Percentiles rank a stretch among this genome's conserved stretches.
These are phyloP conservation scores for Terrapene triunguis DNA, from an alignment of 2,113 vertebrate genomes.

Conservation along the genomic window DNA sequence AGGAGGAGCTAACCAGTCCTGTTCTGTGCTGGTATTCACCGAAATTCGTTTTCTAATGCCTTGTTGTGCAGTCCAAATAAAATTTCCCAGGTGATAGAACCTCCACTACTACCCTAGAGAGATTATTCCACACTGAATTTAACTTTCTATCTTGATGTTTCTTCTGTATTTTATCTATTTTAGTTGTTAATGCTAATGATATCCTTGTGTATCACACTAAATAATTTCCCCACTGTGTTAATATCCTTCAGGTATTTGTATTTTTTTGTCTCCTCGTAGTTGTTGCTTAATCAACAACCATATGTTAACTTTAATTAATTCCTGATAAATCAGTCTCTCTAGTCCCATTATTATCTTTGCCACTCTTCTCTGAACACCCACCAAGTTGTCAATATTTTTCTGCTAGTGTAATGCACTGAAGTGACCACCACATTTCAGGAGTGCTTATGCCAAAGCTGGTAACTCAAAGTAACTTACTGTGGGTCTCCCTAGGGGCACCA, in stretches of 20 bases:
- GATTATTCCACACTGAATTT: background rate
- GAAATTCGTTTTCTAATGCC: background rate
- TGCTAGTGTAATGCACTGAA: slow-evolving; percentile 27
- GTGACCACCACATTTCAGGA: background rate
- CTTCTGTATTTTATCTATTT: background rate
- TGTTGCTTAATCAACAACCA: background rate
- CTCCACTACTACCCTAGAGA: background rate
- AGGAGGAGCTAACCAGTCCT: background rate
- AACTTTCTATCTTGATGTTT: background rate
- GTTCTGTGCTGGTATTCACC: background rate
- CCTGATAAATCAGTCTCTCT: slow-evolving; percentile 49
- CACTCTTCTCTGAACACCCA: slow-evolving; percentile 12
- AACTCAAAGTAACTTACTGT: background rate
- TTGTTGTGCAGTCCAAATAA: background rate
- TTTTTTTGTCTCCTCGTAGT: background rate
- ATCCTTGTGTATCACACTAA: background rate
- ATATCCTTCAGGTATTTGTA: background rate
- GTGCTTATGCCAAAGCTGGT: background rate
- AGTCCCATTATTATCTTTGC: slow-evolving; percentile 43
- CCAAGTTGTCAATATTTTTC: background rate
- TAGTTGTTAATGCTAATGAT: background rate
- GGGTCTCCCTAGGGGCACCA: background rate
- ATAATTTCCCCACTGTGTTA: background rate
- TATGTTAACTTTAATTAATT: background rate
- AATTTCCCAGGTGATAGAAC: background rate